Evolutionary conservation across 2,888 invertebrate species (phyloP).

Genomic region (Actias luna): DNA sequence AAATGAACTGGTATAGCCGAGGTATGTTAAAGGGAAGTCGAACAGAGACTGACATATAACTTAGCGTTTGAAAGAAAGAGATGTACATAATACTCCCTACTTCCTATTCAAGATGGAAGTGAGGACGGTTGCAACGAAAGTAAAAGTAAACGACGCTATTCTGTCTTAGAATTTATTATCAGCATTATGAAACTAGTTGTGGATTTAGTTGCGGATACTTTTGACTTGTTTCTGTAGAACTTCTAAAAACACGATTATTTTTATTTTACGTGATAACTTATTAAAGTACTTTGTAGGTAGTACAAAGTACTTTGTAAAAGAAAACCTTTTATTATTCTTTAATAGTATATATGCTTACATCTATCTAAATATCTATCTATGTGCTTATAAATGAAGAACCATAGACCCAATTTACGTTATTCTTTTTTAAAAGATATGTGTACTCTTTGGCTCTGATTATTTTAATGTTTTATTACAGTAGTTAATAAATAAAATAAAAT

Average conservation of each 20-base stretch:
- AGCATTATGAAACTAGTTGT: slow-evolving; percentile 49
- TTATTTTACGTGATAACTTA: neutral
- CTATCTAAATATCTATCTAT: no score
- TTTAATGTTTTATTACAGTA: no score
- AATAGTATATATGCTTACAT: no score
- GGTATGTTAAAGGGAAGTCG: slow-evolving; percentile 50
- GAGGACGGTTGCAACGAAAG: slow-evolving; percentile 64
- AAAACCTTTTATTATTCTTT: no score
- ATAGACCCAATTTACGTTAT: no score
- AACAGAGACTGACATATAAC: slow-evolving; percentile 41
- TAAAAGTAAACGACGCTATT: slow-evolving; percentile 70
- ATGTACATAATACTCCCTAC: slow-evolving; percentile 39
- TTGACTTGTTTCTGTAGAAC: neutral
- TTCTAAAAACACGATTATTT: neutral
- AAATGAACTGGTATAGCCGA: slow-evolving; percentile 61
- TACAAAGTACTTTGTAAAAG: no score
- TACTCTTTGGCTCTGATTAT: no score
- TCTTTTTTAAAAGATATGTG: no score
- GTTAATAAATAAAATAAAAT: no score
- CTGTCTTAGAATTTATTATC: slow-evolving; percentile 50
- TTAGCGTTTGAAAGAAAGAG: slow-evolving; percentile 41
- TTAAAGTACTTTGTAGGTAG: neutral
- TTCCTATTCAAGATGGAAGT: slow-evolving; percentile 59
- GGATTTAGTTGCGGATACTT: slow-evolving; percentile 28
- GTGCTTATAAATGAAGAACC: no score